Evolutionary conservation across 2,888 invertebrate genomes (phyloP), one percentile per base, ranked within the genome.

Genomic region (Clitarchus hookeri): DNA sequence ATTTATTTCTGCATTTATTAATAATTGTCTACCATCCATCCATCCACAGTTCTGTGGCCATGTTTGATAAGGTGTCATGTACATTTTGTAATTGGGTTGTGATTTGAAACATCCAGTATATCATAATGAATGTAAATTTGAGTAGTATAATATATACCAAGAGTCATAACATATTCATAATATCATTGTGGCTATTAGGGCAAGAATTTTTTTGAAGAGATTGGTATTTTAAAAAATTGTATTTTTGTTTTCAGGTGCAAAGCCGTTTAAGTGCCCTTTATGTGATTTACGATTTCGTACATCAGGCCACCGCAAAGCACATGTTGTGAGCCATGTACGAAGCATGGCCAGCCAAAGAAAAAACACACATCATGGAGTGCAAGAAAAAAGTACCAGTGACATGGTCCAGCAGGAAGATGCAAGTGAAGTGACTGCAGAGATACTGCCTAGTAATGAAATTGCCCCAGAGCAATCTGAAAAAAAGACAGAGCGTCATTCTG

Each of bases 201-300:
- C n/a, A n/a, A n/a, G n/a, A n/a, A n/a, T n/a, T n/a, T n/a, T n/a
- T n/a, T n/a, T n/a, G n/a, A 36, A 36, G 36, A 36, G 36, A 36
- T 36, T 36, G 36, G 36, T 36, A 4, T 36, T 36, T 36, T 36
- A 36, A 36, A 36, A 36, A 36, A 36, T 36, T 36, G 36, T 36
- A 36, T 44, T 86, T 86, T 78, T 86, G 16, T 80, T 89, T 89
- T 0, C 87, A 93, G 93, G 94, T 82, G 92, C 92, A 6, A 94
- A 93, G 88, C 94, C 94, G 0, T 95, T 94, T 89, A 91, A 92
- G 85, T 95, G 95, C 90, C 91, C 92, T 0, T 91, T 93, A 86
- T 95, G 95, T 90, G 92, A 93, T n/a, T 91, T 92, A 87, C 91
- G 92, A 87, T 96, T 95, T 90, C 91, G 95, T 77, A 96, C 95